phyloP scores from a whole-genome alignment of 2,888 invertebrate species.

The Cerceris rybyensis region DNA sequence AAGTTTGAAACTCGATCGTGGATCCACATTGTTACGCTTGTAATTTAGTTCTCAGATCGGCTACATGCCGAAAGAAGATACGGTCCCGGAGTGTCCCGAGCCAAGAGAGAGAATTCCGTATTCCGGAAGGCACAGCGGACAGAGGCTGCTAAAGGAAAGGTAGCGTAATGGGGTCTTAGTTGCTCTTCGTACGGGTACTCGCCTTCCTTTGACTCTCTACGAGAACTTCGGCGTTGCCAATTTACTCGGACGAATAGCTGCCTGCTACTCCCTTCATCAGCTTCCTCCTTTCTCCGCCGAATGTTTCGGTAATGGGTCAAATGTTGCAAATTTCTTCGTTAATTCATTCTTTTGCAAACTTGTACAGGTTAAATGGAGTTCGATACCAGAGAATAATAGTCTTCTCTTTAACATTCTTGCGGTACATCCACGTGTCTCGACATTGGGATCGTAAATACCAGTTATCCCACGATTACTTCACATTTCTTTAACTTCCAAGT shows the following conservation, averaged over 20 bases:
- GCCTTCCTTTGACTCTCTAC: slow-evolving; percentile 8
- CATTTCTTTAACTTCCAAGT: no score
- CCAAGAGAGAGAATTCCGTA: slow-evolving; percentile 4
- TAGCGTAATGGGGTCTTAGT: slow-evolving; percentile 34
- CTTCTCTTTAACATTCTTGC: no score
- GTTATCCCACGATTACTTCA: no score
- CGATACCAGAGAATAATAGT: no score
- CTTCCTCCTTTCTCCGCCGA: background rate
- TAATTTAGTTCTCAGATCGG: background rate
- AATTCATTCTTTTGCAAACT: no score
- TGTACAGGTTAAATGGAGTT: no score
- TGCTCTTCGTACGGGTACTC: slow-evolving; percentile 15
- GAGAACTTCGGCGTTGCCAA: slow-evolving; percentile 20
- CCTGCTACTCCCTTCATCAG: background rate
- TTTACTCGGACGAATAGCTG: slow-evolving; percentile 11
- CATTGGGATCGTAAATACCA: no score
- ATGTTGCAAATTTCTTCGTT: no score
- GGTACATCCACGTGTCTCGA: no score
- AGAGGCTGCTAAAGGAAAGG: slow-evolving; percentile 25
- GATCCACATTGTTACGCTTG: background rate
- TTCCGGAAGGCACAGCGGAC: background rate
- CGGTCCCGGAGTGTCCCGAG: background rate
- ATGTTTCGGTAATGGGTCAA: no score
- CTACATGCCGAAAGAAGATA: background rate
- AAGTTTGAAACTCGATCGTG: no score